Base-by-base conservation (phyloP, 2,113 vertebrate genomes). In the Oplegnathus fasciatus region DNA sequence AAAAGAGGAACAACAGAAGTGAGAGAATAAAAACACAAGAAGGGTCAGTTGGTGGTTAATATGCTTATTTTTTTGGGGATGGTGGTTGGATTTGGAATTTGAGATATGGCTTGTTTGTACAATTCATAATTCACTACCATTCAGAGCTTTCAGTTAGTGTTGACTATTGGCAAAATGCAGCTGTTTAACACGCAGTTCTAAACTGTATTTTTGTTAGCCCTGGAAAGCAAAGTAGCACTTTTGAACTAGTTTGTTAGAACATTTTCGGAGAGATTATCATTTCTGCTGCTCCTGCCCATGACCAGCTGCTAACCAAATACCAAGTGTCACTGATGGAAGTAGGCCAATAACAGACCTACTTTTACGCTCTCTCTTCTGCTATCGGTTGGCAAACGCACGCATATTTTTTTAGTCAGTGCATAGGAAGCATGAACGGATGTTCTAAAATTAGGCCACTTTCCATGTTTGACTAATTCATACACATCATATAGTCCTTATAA, bases 1-100 rank as follows among this genome's bases (percentile, higher is more conserved):
- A 17, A 72, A 79, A 54, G 54, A 72, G 52, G 75, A 85, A 78
- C 44, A 73, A 24, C 5, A 40, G 14, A 72, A 11, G 40, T 54
- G 11, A n/a, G 54, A 40, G 28, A 32, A 30, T 1, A 8, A 7
- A 34, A 32, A 22, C 24, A 44, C 32, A 66, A 34, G 14, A 71
- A 66, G 14, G 28, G 52, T 48, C 42, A 44, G 28, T 2, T 28
- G 28, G 4, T 30, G 2, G 6, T 34, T 61, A 1, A 10, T 9
- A 7, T 6, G 5, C 3, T 52, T 13, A 4, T 18, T 74, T 13
- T 26, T 28, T 22, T 50, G 24, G 7, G 6, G 40, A 24, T 34
- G 3, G 24, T 69, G 18, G 18, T 11, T 52, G 17, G 4, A 22
- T 68, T 48, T 30, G n/a, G 42, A 28, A 28, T 30, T 61, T 61